Evolutionary conservation across 1,140 invertebrate species (phyloP).

Genomic region (Laupala kohalensis): DNA sequence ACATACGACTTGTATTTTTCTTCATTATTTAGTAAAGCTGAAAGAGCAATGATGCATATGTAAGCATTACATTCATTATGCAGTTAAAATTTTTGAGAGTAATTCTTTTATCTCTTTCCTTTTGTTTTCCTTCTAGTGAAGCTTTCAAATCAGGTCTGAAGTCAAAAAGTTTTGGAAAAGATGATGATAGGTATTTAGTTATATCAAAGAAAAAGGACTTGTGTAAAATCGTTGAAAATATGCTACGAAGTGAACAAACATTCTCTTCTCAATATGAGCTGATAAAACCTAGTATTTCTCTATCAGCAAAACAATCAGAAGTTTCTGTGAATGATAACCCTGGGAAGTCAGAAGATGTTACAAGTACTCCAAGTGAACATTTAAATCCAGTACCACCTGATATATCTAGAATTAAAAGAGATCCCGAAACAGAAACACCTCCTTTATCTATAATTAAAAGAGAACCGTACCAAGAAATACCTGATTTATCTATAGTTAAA

Average conservation of each 20-base stretch:
- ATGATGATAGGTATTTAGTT: constrained; percentile 30
- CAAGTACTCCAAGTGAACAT: background rate
- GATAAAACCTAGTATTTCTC: constrained; percentile 20
- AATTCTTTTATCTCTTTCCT: background rate
- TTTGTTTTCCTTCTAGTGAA: constrained; percentile 20
- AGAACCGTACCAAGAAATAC: too few relatives aligned
- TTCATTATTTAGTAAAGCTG: constrained; percentile 53
- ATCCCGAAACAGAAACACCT: too few relatives aligned
- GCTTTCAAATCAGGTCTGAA: constrained; percentile 35
- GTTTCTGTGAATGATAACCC: background rate
- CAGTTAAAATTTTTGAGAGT: too few relatives aligned
- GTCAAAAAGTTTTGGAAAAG: constrained; percentile 39
- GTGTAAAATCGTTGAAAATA: constrained; percentile 25
- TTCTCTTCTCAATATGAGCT: constrained; percentile 29
- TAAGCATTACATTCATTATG: too few relatives aligned
- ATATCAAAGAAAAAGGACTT: constrained; percentile 31
- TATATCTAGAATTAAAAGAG: too few relatives aligned
- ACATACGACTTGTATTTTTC: constrained; percentile 50
- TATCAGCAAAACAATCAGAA: background rate
- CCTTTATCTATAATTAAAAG: too few relatives aligned
- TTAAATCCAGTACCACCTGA: background rate
- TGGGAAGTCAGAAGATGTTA: background rate
- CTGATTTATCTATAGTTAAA: too few relatives aligned
- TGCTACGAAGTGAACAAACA: constrained; percentile 23
- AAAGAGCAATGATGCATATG: constrained; percentile 51